Conservation (phyloP, 1,140 invertebrate species). For the Yoshiicerus persimilis region DNA sequence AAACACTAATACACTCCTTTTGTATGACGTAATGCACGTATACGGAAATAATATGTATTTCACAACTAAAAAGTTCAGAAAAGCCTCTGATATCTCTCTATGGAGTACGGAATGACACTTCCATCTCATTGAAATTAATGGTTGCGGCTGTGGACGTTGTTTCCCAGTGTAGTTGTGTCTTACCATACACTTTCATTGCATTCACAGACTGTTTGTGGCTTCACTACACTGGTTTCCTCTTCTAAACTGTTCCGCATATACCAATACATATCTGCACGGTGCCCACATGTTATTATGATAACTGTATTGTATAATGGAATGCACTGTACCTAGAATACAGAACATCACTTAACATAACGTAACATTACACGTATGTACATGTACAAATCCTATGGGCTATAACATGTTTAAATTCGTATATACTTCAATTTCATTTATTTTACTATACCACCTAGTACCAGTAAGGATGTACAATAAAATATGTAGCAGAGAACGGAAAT, state of each 20-base stretch:
- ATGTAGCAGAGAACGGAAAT: background rate
- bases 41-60: background rate
- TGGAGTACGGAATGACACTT: conserved; percentile 18
- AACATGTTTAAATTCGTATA: background rate
- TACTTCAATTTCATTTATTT: background rate
- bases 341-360: background rate
- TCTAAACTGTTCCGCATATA: background rate
- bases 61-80: background rate
- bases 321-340: no score
- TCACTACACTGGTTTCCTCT: background rate
- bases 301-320: background rate
- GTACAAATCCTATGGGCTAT: background rate
- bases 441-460: no score
- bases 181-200: background rate
- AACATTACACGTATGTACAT: background rate
- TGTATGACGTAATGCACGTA: background rate
- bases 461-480: no score
- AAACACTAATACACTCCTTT: background rate
- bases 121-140: conserved; percentile 30
- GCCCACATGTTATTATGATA: background rate
- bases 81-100: conserved; percentile 10
- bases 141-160: background rate
- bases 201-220: background rate
- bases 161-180: background rate
- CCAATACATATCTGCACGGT: background rate